Evolutionary conservation across 2,888 invertebrate genomes (phyloP), one percentile per base, ranked within the genome.

Genomic region (Pristionchus exspectatus): DNA sequence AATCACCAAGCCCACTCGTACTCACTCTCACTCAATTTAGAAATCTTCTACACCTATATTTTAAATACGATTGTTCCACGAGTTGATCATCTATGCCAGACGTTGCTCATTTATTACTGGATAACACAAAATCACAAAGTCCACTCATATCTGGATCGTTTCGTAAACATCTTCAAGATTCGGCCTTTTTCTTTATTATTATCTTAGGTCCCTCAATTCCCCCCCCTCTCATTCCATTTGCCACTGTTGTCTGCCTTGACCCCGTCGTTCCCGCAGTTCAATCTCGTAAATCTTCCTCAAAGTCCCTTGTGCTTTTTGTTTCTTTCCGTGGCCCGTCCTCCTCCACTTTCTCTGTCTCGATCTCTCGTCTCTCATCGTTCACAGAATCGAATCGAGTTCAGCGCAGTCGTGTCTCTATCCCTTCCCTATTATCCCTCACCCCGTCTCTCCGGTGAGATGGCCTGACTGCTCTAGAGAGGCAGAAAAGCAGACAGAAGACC

Each of bases 241-340:
- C 24, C 74, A 1, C 38, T 63, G 63, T 63, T 63, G 4, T 63
- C 63, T n/a, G 63, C 63, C 27, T 30, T 69, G 30, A 69, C 30
- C 18, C 69, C 69, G 16, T 69, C 69, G 30, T 69, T 69, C 69
- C 18, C 69, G 16, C 27, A 74, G 74, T 74, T 38, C 74, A 38
- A 74, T 30, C 21, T 74, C 21, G 74, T 74, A 74, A 74, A 74
- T 74, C 74, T 38, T 21, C 69, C 38, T 38, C 74, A 14, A 38
- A 74, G 74, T 74, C 38, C 74, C 74, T 33, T 74, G 74, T 30
- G 74, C 74, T 33, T 74, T 74, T 74, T 74, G 74, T 38, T 74
- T 44, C 50, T 81, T 21, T 81, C 81, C 38, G 21, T 33, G 5
- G 33, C 3, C 74, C 74, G 21, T n/a, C 74, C 44, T 44, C 30